Evolutionary conservation across 2,888 invertebrate genomes (phyloP).

Genomic region (Oxycera nigricornis): DNA sequence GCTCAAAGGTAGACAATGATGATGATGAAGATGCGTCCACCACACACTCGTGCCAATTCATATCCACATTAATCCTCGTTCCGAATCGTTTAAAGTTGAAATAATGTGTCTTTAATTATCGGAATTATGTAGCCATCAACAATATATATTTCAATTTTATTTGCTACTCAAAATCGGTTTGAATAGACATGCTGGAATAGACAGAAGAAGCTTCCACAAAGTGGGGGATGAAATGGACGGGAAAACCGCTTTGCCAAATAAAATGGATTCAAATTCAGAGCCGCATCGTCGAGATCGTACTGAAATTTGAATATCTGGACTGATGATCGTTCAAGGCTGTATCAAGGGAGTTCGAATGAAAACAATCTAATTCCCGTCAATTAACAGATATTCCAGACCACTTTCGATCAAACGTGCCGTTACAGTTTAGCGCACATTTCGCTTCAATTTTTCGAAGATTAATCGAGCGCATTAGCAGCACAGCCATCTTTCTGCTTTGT

Average conservation of each 20-base stretch:
- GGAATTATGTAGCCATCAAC: constrained; percentile 22
- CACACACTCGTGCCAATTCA: background rate
- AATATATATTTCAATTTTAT: constrained; percentile 1
- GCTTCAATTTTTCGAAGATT: constrained; percentile 3
- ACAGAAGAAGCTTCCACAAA: background rate
- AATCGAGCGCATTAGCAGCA: background rate
- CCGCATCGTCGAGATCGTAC: too few species aligned
- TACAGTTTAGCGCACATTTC: background rate
- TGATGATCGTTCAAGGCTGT: too few species aligned
- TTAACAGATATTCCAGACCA: background rate
- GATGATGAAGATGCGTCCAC: background rate
- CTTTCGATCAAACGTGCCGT: background rate
- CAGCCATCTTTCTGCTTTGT: background rate
- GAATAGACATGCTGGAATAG: background rate
- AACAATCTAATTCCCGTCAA: too few species aligned
- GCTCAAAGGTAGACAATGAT: too few species aligned
- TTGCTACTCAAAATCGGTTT: background rate
- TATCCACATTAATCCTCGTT: constrained; percentile 15
- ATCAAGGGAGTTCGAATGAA: too few species aligned
- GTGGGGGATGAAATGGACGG: background rate
- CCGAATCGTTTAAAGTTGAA: constrained; percentile 1
- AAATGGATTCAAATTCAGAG: background rate
- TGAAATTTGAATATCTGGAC: too few species aligned
- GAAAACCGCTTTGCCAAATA: background rate
- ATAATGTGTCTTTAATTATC: constrained; percentile 36